Conservation (phyloP, 2,113 vertebrate species). For the Sorex araneus region DNA sequence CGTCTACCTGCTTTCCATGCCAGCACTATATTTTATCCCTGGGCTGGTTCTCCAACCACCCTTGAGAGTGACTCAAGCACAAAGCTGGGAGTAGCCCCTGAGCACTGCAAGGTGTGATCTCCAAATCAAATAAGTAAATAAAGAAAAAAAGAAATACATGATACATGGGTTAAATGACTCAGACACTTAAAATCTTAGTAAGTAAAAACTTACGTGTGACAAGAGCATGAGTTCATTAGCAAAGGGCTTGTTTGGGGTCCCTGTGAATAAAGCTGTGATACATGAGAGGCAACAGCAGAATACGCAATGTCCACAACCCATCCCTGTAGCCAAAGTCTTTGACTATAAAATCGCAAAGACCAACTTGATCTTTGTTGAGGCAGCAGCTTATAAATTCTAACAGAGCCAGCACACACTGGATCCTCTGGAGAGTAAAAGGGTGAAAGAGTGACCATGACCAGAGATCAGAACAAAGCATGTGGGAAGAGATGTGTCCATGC, state of each 20-base stretch:
- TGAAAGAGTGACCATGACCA: conserved; percentile 13
- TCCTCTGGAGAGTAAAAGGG: conserved; percentile 46
- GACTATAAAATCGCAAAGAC: conserved; percentile 55
- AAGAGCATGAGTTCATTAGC: conserved; percentile 35
- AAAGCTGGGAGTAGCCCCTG: too few species aligned
- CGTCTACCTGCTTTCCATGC: too few species aligned
- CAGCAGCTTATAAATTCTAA: conserved; percentile 60
- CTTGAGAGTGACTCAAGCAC: too few species aligned
- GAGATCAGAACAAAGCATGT: background rate
- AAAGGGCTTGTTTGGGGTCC: background rate
- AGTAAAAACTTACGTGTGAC: background rate
- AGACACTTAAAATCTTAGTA: conserved; percentile 21
- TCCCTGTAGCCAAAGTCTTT: background rate
- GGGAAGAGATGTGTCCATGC: background rate
- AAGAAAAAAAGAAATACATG: background rate
- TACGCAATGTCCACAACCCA: conserved; percentile 46
- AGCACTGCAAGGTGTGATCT: too few species aligned
- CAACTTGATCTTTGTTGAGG: conserved; percentile 69
- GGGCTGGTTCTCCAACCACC: too few species aligned
- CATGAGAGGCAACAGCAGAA: conserved; percentile 42
- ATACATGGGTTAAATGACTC: background rate
- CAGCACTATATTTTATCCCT: too few species aligned
- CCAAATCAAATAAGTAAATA: too few species aligned
- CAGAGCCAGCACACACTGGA: background rate
- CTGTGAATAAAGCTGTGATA: background rate